Evolutionary conservation across 2,888 invertebrate genomes (phyloP).

Genomic region (Plebejus anna): DNA sequence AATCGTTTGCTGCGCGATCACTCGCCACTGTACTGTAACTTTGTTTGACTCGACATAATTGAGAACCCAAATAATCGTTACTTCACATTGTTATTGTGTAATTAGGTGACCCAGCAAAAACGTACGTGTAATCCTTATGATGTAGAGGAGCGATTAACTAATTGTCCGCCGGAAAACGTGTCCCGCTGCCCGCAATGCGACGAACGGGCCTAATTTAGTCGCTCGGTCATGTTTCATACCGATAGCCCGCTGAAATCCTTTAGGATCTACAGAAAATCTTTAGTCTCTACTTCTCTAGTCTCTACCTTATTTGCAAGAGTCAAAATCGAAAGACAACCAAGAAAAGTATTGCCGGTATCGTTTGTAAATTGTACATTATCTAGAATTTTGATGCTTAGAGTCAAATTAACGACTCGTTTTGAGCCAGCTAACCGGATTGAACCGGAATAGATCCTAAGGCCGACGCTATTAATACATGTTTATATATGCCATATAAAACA

Average conservation of each 20-base stretch:
- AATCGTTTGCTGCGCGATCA: not conserved
- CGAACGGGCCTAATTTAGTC: not conserved
- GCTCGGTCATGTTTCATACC: not conserved
- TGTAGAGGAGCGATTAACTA: not conserved
- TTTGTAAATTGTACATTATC: not conserved
- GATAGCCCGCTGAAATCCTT: not conserved
- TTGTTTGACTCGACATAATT: not conserved
- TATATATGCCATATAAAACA: constrained; percentile 17
- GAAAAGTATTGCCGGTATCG: not conserved
- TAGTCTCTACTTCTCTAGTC: not conserved
- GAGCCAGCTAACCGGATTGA: not conserved
- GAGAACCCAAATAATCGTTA: not conserved
- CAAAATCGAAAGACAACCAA: not conserved
- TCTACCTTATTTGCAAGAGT: not conserved
- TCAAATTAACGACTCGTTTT: not conserved
- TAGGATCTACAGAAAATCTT: not conserved
- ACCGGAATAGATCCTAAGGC: constrained; percentile 1
- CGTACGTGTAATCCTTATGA: not conserved
- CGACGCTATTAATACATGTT: constrained; percentile 13
- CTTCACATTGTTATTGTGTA: not conserved
- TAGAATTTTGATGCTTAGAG: not conserved
- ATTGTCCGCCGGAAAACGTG: not conserved
- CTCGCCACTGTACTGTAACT: not conserved
- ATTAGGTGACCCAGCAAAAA: not conserved
- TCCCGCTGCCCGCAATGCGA: constrained; percentile 7